Percentiles rank a stretch among this genome's conserved stretches.
Evolutionary conservation across 2,888 invertebrate species (phyloP).

Genomic region (Cybosia mesomella): DNA sequence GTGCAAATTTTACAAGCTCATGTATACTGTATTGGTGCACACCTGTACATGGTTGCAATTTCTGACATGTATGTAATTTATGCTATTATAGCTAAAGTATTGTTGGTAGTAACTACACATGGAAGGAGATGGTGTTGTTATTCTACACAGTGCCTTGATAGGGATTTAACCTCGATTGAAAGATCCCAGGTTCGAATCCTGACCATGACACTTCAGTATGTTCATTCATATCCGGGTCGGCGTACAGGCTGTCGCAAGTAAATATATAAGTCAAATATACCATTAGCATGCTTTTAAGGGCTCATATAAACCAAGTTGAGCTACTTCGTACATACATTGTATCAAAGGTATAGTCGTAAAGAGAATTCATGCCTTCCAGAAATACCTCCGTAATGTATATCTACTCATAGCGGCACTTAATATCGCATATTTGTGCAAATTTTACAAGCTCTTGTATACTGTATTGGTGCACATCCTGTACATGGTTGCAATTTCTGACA

Average conservation of each 20-base stretch:
- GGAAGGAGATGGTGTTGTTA: background rate
- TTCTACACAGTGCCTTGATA: background rate
- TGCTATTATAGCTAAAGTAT: background rate
- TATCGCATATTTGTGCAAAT: conserved; percentile 6
- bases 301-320: conserved; percentile 8
- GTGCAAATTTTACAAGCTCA: conserved; percentile 6
- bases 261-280: conserved; percentile 13
- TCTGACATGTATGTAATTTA: background rate
- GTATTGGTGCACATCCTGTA: background rate
- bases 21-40: background rate
- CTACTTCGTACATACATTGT: conserved; percentile 15
- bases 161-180: too few species aligned
- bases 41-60: background rate
- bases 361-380: conserved; percentile 12
- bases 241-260: conserved; percentile 2
- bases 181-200: too few species aligned
- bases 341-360: conserved; percentile 12
- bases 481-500: background rate
- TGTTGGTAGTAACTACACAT: background rate
- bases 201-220: too few species aligned
- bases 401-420: background rate
- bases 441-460: background rate
- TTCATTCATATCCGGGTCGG: background rate
- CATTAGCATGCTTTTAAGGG: conserved; percentile 4
- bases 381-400: conserved; percentile 7